A percentile compares a stretch with the other conserved stretches of the same genome.
Evolutionary conservation across 2,797 vertebrate species (phyloP).

Genomic region (Sebastes baramenuke): DNA sequence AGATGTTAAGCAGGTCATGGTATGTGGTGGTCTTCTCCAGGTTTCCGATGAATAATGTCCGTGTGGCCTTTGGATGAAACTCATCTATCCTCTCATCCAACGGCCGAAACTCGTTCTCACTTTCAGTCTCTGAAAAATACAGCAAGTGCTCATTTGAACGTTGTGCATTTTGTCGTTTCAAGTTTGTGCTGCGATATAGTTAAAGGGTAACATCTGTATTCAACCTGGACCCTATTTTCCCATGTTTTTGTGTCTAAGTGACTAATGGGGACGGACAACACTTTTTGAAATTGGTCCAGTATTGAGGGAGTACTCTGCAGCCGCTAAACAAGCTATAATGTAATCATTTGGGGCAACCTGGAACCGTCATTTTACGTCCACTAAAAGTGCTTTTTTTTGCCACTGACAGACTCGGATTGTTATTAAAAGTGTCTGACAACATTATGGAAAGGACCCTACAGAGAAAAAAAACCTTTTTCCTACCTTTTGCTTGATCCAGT

Average conservation of each 20-base stretch:
- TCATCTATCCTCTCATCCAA: constrained; percentile 98
- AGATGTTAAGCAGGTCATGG: constrained; percentile 95
- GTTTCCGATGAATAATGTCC: constrained; percentile 98
- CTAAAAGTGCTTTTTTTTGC: too few relatives aligned
- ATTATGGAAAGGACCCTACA: background rate
- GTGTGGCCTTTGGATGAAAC: constrained; percentile 97
- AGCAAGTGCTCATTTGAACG: background rate
- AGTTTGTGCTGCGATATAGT: background rate
- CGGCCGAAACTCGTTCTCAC: constrained; percentile 97
- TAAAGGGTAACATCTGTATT: background rate
- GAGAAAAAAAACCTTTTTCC: background rate
- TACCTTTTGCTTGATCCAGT: background rate
- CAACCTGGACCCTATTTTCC: background rate
- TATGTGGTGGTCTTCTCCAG: constrained; percentile 98
- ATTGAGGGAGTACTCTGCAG: too few relatives aligned
- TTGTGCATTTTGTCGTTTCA: background rate
- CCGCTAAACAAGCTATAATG: too few relatives aligned
- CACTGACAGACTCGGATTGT: too few relatives aligned
- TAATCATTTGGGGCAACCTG: too few relatives aligned
- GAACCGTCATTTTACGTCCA: too few relatives aligned
- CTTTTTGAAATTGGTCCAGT: too few relatives aligned
- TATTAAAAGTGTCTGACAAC: background rate
- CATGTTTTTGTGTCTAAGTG: background rate
- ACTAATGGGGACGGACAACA: background rate
- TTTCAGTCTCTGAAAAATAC: constrained; percentile 91